Conservation (phyloP, 2,113 vertebrate genomes). For the Cinclus mexicanus region DNA sequence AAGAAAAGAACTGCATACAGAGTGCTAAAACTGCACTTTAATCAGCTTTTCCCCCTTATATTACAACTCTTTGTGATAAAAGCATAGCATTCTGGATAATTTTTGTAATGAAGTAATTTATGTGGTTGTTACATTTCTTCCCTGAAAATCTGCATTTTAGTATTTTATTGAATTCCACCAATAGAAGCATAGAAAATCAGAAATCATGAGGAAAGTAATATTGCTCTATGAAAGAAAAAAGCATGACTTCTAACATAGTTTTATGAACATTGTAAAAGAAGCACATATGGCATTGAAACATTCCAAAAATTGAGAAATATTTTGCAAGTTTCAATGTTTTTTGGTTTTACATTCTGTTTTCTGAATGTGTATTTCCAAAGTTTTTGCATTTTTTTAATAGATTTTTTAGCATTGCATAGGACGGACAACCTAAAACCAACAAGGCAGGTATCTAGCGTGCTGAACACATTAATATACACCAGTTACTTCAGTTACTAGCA, state of each 20-base stretch:
- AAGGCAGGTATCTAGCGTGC: conserved; percentile 47
- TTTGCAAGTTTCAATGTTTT: conserved; percentile 13
- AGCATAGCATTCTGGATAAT: background rate
- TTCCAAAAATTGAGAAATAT: conserved; percentile 20
- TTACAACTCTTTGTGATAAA: background rate
- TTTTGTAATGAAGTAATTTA: conserved; percentile 4
- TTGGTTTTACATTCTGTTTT: conserved; percentile 16
- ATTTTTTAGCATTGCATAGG: background rate
- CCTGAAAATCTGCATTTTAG: conserved; percentile 39
- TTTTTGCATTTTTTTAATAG: background rate
- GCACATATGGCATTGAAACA: background rate
- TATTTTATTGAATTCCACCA: conserved; percentile 21
- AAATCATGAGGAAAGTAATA: conserved; percentile 32
- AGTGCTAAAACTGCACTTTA: conserved; percentile 14
- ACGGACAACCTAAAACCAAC: conserved; percentile 58
- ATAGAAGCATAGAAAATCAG: conserved; percentile 36
- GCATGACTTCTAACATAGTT: background rate
- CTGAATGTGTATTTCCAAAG: background rate
- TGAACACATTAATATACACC: background rate
- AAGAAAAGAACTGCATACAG: background rate
- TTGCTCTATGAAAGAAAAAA: conserved; percentile 49
- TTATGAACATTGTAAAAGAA: background rate
- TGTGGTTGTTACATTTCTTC: background rate
- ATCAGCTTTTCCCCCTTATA: background rate
- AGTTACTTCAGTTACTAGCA: conserved; percentile 26